Base-by-base conservation (phyloP, 1,140 invertebrate species). In the Meloidogyne hapla region DNA sequence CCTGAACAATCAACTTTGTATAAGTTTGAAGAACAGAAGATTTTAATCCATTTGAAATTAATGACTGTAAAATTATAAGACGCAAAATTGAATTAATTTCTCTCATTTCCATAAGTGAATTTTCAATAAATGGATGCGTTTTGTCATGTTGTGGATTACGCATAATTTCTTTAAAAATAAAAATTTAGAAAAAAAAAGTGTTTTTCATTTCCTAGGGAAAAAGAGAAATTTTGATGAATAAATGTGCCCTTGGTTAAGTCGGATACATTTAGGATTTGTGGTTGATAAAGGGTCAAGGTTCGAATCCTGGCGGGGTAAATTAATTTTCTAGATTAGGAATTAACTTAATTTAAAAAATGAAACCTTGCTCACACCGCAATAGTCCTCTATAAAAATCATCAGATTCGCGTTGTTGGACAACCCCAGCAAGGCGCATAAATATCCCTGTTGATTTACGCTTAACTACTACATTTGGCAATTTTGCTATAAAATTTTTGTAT, bases 71-170 rank as follows among this genome's bases (percentile, higher is more conserved):
- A 33, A 76, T 71, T 40, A 83, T 80, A 1, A 83, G 74, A 10
- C 82, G 77, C 45, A 83, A 72, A 26, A 83, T 68, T 10, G 73
- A 15, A n/a, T 74, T 75, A 8, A 69, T 28, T 23, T 72, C 40
- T 18, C 67, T 40, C 9, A 64, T 72, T 21, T 81, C 78, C 61
- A 82, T 76, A 10, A 83, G 48, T 21, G 48, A 28, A 66, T 83
- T 80, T 38, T 83, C 81, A 21, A 83, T 81, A 33, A 83, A 72
- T 2, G 81, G 79, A 33, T 80, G 10, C 9, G 76, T 65, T 67
- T 80, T 77, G 40, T 83, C 81, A 1, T 48, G 56, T 26, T 77
- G 64, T 12, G 70, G 45, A 63, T 72, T 76, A 21, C 66, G 63
- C 8, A 83, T 61, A 5, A 83, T 63, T 25, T 83, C 81, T 83